Conservation (phyloP, 2,888 invertebrate genomes). For the Amphimallon solstitiale region DNA sequence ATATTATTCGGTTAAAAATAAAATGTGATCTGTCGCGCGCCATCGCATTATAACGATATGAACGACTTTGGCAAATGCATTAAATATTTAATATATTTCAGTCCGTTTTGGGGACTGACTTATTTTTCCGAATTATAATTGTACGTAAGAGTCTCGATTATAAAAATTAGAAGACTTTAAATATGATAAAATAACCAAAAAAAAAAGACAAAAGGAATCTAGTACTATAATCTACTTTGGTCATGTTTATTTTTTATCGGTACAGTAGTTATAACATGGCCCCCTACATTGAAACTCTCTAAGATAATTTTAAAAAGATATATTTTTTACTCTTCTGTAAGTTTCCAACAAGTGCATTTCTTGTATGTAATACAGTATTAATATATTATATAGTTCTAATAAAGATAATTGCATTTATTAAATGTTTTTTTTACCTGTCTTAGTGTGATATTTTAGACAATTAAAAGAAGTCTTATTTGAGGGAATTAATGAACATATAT, state of each 20-base stretch:
- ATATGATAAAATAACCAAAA: slow-evolving; percentile 31
- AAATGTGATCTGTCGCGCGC: slow-evolving; percentile 61
- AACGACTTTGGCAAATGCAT: slow-evolving; percentile 50
- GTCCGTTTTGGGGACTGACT: slow-evolving; percentile 45
- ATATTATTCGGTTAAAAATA: slow-evolving; percentile 57
- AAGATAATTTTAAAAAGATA: slow-evolving; percentile 43
- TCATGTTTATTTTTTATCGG: slow-evolving; percentile 51
- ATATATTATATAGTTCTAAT: slow-evolving; percentile 63
- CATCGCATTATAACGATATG: slow-evolving; percentile 55
- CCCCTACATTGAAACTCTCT: slow-evolving; percentile 54
- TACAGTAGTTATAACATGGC: slow-evolving; percentile 51
- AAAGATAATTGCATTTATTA: slow-evolving; percentile 37
- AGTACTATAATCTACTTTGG: slow-evolving; percentile 48
- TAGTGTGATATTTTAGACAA: not conserved
- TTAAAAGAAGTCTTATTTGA: not conserved
- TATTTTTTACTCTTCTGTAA: slow-evolving; percentile 78
- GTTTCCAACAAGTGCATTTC: slow-evolving; percentile 91
- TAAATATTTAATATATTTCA: slow-evolving; percentile 42
- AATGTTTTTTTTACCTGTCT: slow-evolving; percentile 10
- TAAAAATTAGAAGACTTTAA: slow-evolving; percentile 42
- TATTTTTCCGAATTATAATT: slow-evolving; percentile 45
- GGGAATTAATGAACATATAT: not conserved
- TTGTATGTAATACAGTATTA: slow-evolving; percentile 92
- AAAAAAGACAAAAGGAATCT: slow-evolving; percentile 38
- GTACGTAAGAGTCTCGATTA: slow-evolving; percentile 44